Base-by-base conservation (phyloP, 2,113 vertebrate species). In the Rhinolophus ferrumequinum region DNA sequence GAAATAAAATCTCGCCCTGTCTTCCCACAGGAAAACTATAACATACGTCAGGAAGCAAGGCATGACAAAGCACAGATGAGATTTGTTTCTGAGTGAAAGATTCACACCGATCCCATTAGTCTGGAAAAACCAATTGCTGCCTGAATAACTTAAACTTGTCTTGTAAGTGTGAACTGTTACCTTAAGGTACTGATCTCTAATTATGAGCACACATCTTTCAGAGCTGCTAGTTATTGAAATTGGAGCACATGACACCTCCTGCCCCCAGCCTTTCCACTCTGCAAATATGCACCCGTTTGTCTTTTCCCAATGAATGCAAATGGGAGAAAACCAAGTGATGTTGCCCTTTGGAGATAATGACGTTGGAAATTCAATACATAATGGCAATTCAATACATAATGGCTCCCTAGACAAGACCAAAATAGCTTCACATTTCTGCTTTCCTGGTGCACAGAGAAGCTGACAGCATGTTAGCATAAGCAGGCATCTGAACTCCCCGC, bases 341-440 rank as follows among this genome's bases (percentile, higher is more conserved):
- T 85, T 94, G 95, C 96, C 97, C 82, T 98, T 96, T 97, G 89
- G 93, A 97, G 90, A 96, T 94, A 96, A 98, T 98, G 97, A 96
- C 8, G 44, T 19, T 70, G 87, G 47, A 96, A 96, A 97, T 82
- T 89, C 93, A 82, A 67, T 88, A 95, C 96, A 92, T 90, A 86
- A 97, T 70, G 87, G 47, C 95, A 96, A 97, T 80, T 89, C 93
- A 82, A 67, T 88, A 95, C 96, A 92, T 90, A 86, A 97, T 85
- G 95, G 92, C 72, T 80, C 89, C 81, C 33, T 22, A 41, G 7
- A 0, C 94, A 88, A 97, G 95, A 96, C 96, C 96, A 96, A 98
- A 98, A 97, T 95, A 97, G 76, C 24, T 28, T 95, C 84, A 8
- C 52, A 10, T 66, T 87, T 81, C 86, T 95, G 64, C 90, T 93